Evolutionary conservation across 1,140 invertebrate species (phyloP), one percentile per base, ranked within the genome.

Genomic region (Drosophila triauraria): DNA sequence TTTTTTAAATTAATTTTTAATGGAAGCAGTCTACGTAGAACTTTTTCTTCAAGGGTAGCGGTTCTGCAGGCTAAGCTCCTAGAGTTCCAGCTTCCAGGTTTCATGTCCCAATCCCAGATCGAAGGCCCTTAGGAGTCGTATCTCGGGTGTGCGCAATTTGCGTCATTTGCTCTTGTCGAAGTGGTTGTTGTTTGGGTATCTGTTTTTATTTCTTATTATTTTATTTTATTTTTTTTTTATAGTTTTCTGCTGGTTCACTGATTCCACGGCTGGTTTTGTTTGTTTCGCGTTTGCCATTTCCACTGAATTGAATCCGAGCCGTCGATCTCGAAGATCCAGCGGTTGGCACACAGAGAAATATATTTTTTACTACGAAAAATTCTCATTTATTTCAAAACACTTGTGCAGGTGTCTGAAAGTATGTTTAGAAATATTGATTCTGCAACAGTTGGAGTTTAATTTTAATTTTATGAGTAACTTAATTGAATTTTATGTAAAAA

Each of bases 151-250:
- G 17, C 35, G 68, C 82, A 64, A 86, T 79, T 86, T 87, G 79
- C 83, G 82, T 86, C 82, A 86, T 86, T 86, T 65, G 69, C 75
- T 64, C 59, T 68, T 65, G 68, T 77, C 63, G 68, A 53, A 51
- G 61, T 67, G 78, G 43, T 51, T 57, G 51, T 62, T 71, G 38
- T 65, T 75, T 20, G 17, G 35, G 58, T 40, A 53, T 59, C 53
- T 40, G 13, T 30, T 53, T 69, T 74, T 72, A 46, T 71, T 9
- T 62, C 17, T 44, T 43, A 20, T 20, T 43, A 35, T 23, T 58
- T 12, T 5, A 27, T 53, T 9, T 50, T n/a, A 46, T 47, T 38
- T 48, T 47, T 38, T 48, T 15, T 23, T 15, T 23, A 32, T 30
- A 38, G 32, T 42, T 75, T 35, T 30, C 47, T 50, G 43, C 32